phyloP scores from a whole-genome alignment of 1,140 invertebrate species.

The Aphaenogaster rudis region DNA sequence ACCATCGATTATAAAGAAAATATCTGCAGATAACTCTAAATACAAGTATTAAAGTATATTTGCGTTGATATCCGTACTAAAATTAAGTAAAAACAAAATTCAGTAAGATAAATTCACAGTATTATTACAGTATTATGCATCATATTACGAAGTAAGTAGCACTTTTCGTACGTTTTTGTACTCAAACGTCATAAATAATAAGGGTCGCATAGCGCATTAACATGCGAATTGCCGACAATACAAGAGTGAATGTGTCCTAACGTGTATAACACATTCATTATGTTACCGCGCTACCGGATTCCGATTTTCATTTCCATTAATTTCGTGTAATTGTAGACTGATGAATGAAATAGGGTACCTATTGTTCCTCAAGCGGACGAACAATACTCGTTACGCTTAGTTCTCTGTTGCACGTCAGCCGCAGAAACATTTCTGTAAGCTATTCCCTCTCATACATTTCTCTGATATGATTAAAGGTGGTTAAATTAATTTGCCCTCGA shows the following conservation, averaged over 20 bases:
- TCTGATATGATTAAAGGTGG: constrained; percentile 52
- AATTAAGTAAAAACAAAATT: neutral
- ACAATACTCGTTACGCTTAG: constrained; percentile 72
- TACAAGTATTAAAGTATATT: neutral
- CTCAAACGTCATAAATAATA: constrained; percentile 13
- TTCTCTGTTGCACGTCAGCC: constrained; percentile 66
- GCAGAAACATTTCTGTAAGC: constrained; percentile 53
- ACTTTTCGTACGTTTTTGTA: constrained; percentile 5
- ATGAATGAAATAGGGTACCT: constrained; percentile 68
- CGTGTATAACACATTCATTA: constrained; percentile 54
- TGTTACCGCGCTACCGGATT: constrained; percentile 43
- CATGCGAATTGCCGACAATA: constrained; percentile 33
- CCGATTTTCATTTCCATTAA: constrained; percentile 76
- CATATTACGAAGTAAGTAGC: neutral
- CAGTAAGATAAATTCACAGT: neutral
- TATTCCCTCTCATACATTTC: constrained; percentile 22
- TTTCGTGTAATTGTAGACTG: constrained; percentile 69
- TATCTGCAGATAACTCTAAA: neutral
- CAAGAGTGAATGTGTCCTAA: constrained; percentile 35
- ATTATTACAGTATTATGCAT: neutral
- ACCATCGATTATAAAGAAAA: neutral
- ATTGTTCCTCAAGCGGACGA: constrained; percentile 70
- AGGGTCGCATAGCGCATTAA: constrained; percentile 1
- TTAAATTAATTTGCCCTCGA: constrained; percentile 57
- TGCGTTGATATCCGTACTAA: neutral